phyloP scores from a whole-genome alignment of 2,888 invertebrate species.

The Psylliodes chrysocephalus region DNA sequence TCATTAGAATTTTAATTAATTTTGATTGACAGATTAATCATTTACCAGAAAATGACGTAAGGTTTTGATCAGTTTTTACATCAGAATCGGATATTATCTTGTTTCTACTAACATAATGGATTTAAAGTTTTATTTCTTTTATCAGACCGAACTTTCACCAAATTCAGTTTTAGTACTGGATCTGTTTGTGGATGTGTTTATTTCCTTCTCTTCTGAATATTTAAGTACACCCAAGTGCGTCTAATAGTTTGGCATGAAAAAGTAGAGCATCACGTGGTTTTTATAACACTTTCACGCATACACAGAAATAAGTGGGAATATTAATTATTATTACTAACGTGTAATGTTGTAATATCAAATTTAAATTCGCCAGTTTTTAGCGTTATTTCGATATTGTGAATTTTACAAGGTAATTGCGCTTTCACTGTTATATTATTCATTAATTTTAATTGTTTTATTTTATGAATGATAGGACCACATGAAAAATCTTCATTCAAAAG shows the following conservation, averaged over 20 bases:
- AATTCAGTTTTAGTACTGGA: too few species aligned
- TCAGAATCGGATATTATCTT: slow-evolving; percentile 5
- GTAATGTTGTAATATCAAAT: slow-evolving; percentile 15
- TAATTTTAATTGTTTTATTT: neutral
- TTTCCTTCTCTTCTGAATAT: slow-evolving; percentile 3
- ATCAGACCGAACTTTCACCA: neutral
- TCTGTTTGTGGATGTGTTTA: too few species aligned
- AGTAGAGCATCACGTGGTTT: slow-evolving; percentile 24
- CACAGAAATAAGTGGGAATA: slow-evolving; percentile 14
- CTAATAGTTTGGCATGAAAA: neutral
- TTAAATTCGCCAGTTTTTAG: slow-evolving; percentile 10
- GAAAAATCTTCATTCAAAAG: too few species aligned
- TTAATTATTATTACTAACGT: slow-evolving; percentile 12
- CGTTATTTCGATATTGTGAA: slow-evolving; percentile 4
- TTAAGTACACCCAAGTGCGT: neutral
- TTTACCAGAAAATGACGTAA: neutral
- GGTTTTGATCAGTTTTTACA: neutral
- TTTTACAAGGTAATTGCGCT: slow-evolving; percentile 9
- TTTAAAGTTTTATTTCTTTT: neutral
- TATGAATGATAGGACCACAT: too few species aligned
- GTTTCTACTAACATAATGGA: neutral
- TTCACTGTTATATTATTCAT: neutral
- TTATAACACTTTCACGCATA: slow-evolving; percentile 22
- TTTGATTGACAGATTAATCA: too few species aligned
- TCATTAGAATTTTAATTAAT: too few species aligned